These are phyloP conservation scores for Acleris holmiana DNA, from an alignment of 2,888 invertebrate genomes.

Conservation along the genomic window DNA sequence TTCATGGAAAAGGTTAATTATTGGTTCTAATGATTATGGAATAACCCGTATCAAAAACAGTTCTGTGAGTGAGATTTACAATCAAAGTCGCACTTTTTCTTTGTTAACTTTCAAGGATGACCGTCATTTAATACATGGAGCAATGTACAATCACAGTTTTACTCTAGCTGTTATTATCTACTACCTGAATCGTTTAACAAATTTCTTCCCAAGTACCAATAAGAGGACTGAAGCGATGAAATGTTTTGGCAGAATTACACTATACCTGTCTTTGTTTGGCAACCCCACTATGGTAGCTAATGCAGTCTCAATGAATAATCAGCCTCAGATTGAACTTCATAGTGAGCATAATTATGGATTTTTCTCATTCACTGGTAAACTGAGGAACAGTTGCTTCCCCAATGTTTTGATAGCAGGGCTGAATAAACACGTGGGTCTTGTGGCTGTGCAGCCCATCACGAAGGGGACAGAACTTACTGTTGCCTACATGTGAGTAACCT, in stretches of 20 bases:
- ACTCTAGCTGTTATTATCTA: slow-evolving; percentile 42
- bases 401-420: slow-evolving; percentile 44
- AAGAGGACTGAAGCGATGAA: slow-evolving; percentile 41
- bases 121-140: slow-evolving; percentile 42
- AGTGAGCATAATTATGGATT: slow-evolving; percentile 39
- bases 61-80: slow-evolving; percentile 41
- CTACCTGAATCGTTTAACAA: slow-evolving; percentile 37
- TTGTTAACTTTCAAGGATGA: slow-evolving; percentile 42
- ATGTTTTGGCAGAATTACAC: slow-evolving; percentile 43
- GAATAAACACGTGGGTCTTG: slow-evolving; percentile 43
- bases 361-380: slow-evolving; percentile 47
- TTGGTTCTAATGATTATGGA: slow-evolving; percentile 41
- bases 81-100: slow-evolving; percentile 40
- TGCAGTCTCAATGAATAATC: slow-evolving; percentile 7
- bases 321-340: slow-evolving; percentile 11
- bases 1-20: slow-evolving; percentile 44
- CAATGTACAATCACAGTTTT: slow-evolving; percentile 43
- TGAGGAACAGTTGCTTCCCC: slow-evolving; percentile 46
- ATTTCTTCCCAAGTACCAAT: slow-evolving; percentile 41
- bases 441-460: slow-evolving; percentile 46
- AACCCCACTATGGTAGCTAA: slow-evolving; percentile 21
- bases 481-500: slow-evolving; percentile 44
- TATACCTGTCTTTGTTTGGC: slow-evolving; percentile 41
- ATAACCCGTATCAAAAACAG: slow-evolving; percentile 38
- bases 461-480: slow-evolving; percentile 47